Evolutionary conservation across 1,140 invertebrate genomes (phyloP), one percentile per base, ranked within the genome.

Genomic region (Copidosoma floridanum): DNA sequence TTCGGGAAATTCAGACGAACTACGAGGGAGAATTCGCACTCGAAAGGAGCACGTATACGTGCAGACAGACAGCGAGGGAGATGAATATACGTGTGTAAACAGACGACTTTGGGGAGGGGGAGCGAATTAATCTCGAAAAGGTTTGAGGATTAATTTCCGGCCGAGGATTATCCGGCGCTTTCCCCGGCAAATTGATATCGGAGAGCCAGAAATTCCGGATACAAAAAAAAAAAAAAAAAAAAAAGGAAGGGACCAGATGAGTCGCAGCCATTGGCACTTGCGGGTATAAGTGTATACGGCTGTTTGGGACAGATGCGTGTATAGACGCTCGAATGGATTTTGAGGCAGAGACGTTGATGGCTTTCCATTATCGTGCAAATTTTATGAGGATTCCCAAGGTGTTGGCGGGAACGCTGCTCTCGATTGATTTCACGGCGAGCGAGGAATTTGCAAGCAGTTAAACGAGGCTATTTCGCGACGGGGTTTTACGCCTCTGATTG

Each of bases 111-210:
- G 32, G 23, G 62, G 61, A 54, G 32, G 35, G 57, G 43, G 41
- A 62, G 57, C 65, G 65, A 72, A 72, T 72, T 75, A 73, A 72
- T 73, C 68, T 66, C 44, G 48, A 68, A 67, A 74, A 68, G 62
- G n/a, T n/a, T 66, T 57, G 63, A 69, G 67, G 65, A 75, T 75
- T 76, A 74, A 72, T 74, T 74, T 70, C 72, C 63, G 71, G 67
- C 60, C 65, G 32, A 52, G 66, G 68, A 75, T 74, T 72, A 75
- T 52, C 68, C 64, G 50, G 63, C 61, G 20, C 23, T 37, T 29
- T 11, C 32, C 24, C 27, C 5, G 26, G 46, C 46, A 35, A 51
- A 51, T 51, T 38, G 48, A 38, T 51, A 51, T 37, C 47, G 47
- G 47, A 50, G 47, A 1, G 14, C 23, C 44, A n/a, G n/a, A n/a